phyloP scores from a whole-genome alignment of 2,797 vertebrate species.

The Trachops cirrhosus region DNA sequence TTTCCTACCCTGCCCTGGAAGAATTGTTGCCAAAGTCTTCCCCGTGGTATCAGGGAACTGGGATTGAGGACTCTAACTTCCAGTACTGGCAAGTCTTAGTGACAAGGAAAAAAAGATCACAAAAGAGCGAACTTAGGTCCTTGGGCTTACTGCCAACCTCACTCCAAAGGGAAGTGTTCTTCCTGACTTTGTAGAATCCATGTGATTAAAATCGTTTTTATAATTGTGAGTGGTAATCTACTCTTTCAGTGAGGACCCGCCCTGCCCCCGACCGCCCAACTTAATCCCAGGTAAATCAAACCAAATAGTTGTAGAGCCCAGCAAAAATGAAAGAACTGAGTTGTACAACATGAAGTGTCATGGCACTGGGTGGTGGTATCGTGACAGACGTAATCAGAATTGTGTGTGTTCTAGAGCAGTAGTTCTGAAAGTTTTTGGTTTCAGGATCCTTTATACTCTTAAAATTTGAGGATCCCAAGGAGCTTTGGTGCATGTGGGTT shows the following conservation, averaged over 20 bases:
- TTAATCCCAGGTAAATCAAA: background rate
- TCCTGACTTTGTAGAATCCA: background rate
- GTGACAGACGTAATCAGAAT: background rate
- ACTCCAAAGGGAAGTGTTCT: slow-evolving; percentile 23
- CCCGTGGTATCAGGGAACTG: background rate
- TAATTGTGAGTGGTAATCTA: slow-evolving; percentile 6
- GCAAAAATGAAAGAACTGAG: background rate
- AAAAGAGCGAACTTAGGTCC: slow-evolving; percentile 9
- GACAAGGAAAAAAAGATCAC: slow-evolving; percentile 37
- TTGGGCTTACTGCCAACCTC: background rate
- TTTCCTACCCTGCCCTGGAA: slow-evolving; percentile 17
- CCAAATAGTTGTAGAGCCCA: background rate
- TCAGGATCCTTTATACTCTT: background rate
- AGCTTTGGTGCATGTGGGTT: background rate
- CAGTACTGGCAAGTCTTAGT: slow-evolving; percentile 51
- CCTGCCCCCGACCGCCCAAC: background rate
- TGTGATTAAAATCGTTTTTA: slow-evolving; percentile 26
- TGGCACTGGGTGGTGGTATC: background rate
- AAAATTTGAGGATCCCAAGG: slow-evolving; percentile 17
- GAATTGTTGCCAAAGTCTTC: slow-evolving; percentile 26
- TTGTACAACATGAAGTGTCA: background rate
- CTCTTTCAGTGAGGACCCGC: background rate
- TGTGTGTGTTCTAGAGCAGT: slow-evolving; percentile 3
- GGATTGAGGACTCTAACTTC: slow-evolving; percentile 16
- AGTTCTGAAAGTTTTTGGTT: background rate